Base-by-base conservation (phyloP, 2,888 invertebrate species). In the Pterostichus madidus region DNA sequence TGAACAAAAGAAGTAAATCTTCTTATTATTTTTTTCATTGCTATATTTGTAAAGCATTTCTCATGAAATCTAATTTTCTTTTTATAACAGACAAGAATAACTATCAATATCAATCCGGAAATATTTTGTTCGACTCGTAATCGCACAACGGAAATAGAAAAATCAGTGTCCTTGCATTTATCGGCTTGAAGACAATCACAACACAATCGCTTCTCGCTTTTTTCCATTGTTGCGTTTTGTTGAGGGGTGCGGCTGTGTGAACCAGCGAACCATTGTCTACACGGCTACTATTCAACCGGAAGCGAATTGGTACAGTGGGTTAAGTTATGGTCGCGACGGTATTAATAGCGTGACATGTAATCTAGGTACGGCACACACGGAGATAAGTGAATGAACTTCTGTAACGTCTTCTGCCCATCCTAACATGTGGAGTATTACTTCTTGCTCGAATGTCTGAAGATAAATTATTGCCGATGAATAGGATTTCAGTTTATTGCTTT, bases 321-420 rank as follows among this genome's bases (percentile, higher is more conserved):
- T 75, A 75, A 80, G 73, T 80, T 80, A 80, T 80, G 80, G 73
- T 39, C 52, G 17, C 71, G 59, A 56, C 44, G 68, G 46, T 71
- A 71, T 71, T 71, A 71, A 71, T 71, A 71, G 68, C 44, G 6
- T 71, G 68, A 71, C 68, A 44, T 71, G 17, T 71, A 71, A 80
- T 80, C 71, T 71, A 73, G 71, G 73, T 80, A 80, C 39, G 71
- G 71, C 80, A 71, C 39, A 7, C 8, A 44, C 17, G 17, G 17
- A 64, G 32, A 64, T 71, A 24, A 75, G 75, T 75, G 75, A 75
- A 75, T 75, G 75, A 52, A 75, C 75, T 75, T 49, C 17, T 17
- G 6, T 56, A 56, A 13, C 56, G 13, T 56, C 56, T 56, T n/a
- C n/a, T 49, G 49, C 11, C 15, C 15, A 56, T 32, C 64, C 24